A percentile compares a stretch with the other conserved stretches of the same genome.
Conservation (phyloP, 2,888 invertebrate species). For the Syrphus vitripennis region DNA sequence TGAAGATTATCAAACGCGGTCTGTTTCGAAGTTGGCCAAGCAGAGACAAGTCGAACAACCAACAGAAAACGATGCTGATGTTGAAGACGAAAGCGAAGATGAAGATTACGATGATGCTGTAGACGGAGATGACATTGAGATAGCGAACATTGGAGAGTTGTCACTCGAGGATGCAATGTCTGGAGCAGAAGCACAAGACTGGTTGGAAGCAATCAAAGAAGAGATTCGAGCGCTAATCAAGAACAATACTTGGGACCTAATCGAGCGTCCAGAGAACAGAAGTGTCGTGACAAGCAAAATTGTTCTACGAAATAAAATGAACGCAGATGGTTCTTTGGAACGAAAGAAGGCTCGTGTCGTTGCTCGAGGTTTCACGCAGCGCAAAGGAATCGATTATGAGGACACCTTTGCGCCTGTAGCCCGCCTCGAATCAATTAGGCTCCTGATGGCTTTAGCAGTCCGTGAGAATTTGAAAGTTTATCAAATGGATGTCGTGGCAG, state of each 20-base stretch:
- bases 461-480: too few species aligned
- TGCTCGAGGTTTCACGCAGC: too few species aligned
- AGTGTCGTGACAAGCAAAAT: constrained; percentile 26
- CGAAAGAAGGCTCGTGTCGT: too few species aligned
- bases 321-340: too few species aligned
- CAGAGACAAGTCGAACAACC: too few species aligned
- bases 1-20: too few species aligned
- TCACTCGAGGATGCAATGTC: too few species aligned
- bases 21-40: too few species aligned
- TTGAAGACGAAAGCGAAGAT: not conserved
- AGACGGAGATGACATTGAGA: not conserved
- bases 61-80: not conserved
- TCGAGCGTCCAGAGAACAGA: constrained; percentile 27
- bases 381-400: constrained; percentile 21
- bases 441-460: too few species aligned
- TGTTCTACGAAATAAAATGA: constrained; percentile 37
- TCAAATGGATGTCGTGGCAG: too few species aligned
- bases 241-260: constrained; percentile 34
- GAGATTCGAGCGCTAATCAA: constrained; percentile 22
- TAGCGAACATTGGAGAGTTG: not conserved
- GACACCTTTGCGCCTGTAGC: constrained; percentile 29
- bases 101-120: not conserved
- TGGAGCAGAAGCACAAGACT: constrained; percentile 13
- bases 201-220: constrained; percentile 22
- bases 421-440: constrained; percentile 12